Conservation (phyloP, 35 echinoderm and acorn worm genomes). For the Hemicentrotus pulcherrimus region DNA sequence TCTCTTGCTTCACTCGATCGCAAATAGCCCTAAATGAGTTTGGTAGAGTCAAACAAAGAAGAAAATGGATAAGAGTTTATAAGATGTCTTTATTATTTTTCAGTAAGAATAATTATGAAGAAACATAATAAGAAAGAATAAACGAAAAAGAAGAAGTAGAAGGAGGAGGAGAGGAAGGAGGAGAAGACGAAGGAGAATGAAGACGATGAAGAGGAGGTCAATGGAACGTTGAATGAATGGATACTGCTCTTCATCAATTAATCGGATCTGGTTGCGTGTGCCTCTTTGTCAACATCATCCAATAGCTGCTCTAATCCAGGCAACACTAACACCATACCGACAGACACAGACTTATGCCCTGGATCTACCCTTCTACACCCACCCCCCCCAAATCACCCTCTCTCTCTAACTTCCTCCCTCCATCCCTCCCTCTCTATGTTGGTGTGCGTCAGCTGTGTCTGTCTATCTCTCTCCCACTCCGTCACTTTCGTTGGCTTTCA, state of each 20-base stretch:
- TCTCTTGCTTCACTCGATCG: no score
- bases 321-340: background rate
- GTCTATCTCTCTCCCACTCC: background rate
- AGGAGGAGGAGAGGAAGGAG: no score
- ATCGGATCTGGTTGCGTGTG: background rate
- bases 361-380: background rate
- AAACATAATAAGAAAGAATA: no score
- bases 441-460: background rate
- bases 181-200: no score
- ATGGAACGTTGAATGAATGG: background rate
- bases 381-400: background rate
- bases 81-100: no score
- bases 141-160: no score
- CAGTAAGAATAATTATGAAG: no score
- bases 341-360: background rate
- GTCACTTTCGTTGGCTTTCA: background rate
- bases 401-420: background rate
- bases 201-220: no score
- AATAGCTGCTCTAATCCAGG: background rate
- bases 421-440: background rate
- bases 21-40: no score
- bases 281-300: constrained; percentile 14
- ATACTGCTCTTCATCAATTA: background rate
- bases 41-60: no score
- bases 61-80: no score